Base-by-base conservation (phyloP, 1,140 invertebrate species). In the Antheraea mylitta region DNA sequence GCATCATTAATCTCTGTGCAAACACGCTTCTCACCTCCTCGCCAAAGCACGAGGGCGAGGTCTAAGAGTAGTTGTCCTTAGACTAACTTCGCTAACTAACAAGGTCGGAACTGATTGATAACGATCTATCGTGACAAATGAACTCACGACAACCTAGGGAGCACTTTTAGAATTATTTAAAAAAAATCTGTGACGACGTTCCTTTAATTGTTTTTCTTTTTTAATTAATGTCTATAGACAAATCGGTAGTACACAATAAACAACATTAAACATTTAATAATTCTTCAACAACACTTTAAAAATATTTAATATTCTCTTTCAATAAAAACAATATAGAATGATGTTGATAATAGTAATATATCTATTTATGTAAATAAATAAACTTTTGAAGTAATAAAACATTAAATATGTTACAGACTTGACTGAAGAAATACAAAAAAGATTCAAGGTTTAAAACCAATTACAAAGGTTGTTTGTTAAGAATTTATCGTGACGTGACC, bases 1-100 rank as follows among this genome's bases (percentile, higher is more conserved):
- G 78, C 77, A 82, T 86, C 83, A 87, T 88, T 85, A 87, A 87
- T 88, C 86, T 86, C 76, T 68, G 37, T 37, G 61, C 61, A 63
- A 63, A 63, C 61, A 63, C 61, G 61, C 61, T 22, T 36, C 61
- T 30, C 61, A 36, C 37, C 61, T 63, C 61, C 30, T 63, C 22
- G 16, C 37, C 30, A 63, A 63, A 63, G 61, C 61, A 37, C 61
- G 37, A 37, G 61, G 11, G 19, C 61, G 61, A 63, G 61, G 37
- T 36, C 22, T 63, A 30, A 37, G 30, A 63, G 45, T 53, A 53
- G 45, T 53, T 16, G 37, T n/a, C 36, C 61, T 63, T 30, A 63
- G 30, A 18, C 61, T 63, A 63, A 63, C 61, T 63, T 63, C 45
- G 16, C 45, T 53, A 53, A 53, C 45, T 53, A 53, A 63, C 61